Evolutionary conservation across 1,140 invertebrate species (phyloP), one percentile per base, ranked within the genome.

Genomic region (Cydia amplana): DNA sequence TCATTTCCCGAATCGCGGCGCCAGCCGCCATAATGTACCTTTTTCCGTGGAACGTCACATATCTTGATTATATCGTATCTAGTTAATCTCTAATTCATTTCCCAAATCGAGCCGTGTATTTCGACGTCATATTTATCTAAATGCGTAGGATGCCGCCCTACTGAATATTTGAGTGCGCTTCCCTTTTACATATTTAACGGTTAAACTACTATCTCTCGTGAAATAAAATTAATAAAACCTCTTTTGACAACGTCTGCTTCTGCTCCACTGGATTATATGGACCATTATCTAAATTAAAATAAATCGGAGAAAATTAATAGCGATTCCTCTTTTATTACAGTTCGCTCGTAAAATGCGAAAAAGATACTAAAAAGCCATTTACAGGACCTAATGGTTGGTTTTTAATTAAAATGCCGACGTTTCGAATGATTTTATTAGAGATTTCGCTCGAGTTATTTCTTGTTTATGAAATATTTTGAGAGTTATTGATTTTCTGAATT

Each of bases 121-220:
- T 10, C 14, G 28, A 18, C 55, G 23, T 65, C 64, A 70, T 70
- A n/a, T 40, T 43, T 60, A 60, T 60, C 73, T 72, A 75, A 76
- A 79, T 64, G 76, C 78, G 75, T 75, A 74, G 78, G 65, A 23
- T 67, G 65, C 64, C 73, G 60, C 65, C 65, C 77, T 40, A 40
- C 73, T 84, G 79, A 82, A 82, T 83, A 82, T 80, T 84, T 84
- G 65, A 83, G 78, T 65, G 75, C 77, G 20, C 74, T 74, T 79
- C 79, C 76, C 76, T 80, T 77, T 79, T 84, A 80, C 83, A 82
- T 83, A 80, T 82, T 83, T 83, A 80, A 80, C 46, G 65, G 77
- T 70, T 49, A 14, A 60, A 74, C 23, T 76, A 77, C 74, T 80
- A 18, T 36, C 16, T 40, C 32, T 70, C 65, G n/a, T 70, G 14